Percentiles rank a stretch among this genome's conserved stretches.
Conservation (phyloP, 2,797 vertebrate genomes). For the Phoeniculus purpureus region DNA sequence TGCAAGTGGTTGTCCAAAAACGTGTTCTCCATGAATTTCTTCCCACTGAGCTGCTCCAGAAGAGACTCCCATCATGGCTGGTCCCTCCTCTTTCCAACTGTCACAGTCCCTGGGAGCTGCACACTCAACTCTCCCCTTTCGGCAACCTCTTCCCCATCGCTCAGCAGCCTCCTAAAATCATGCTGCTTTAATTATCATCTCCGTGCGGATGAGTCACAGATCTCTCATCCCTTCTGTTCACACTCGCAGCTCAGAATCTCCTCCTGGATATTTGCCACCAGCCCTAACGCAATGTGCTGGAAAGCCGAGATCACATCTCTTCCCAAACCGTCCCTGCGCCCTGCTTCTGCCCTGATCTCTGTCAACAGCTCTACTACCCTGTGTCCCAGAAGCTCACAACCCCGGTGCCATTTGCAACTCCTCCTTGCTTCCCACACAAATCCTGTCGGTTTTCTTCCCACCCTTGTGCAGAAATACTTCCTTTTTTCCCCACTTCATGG, state of each 20-base stretch:
- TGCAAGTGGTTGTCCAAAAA: background rate
- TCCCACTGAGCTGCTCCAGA: background rate
- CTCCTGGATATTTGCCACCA: conserved; percentile 65
- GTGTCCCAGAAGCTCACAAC: conserved; percentile 63
- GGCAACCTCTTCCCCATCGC: conserved; percentile 3
- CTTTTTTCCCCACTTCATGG: background rate
- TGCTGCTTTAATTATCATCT: conserved; percentile 69
- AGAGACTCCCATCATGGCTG: background rate
- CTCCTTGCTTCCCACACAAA: conserved; percentile 54
- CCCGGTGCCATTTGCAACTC: conserved; percentile 61
- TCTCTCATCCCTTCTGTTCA: conserved; percentile 65
- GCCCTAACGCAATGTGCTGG: background rate
- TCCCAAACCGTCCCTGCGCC: background rate
- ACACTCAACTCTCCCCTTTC: conserved; percentile 4
- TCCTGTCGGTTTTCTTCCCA: conserved; percentile 47
- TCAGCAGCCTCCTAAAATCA: conserved; percentile 57
- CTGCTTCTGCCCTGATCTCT: background rate
- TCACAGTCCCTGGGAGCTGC: background rate
- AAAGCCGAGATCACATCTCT: conserved; percentile 51
- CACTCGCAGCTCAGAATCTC: conserved; percentile 44
- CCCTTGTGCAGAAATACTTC: conserved; percentile 20
- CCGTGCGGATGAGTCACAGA: conserved; percentile 44
- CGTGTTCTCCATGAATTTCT: background rate
- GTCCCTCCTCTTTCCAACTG: background rate
- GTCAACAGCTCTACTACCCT: conserved; percentile 51